Percentiles rank a stretch among this genome's conserved stretches.
Evolutionary conservation across 2,888 invertebrate species (phyloP).

Genomic region (Hypercompe scribonia): DNA sequence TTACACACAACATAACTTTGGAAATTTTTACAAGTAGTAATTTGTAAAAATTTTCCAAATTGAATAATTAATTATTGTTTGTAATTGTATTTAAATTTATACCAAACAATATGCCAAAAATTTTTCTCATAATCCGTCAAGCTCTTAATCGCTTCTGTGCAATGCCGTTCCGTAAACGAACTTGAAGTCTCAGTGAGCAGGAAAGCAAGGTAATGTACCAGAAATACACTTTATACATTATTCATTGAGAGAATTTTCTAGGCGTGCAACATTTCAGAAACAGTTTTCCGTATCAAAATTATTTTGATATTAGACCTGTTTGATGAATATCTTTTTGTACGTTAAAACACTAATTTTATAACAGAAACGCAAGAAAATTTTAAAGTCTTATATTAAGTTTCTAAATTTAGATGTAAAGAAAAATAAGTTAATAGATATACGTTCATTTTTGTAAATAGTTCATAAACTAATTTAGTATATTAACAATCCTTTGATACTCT

Average conservation of each 20-base stretch:
- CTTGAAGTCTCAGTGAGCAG: slow-evolving; percentile 21
- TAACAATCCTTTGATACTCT: too few species aligned
- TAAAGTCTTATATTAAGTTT: too few species aligned
- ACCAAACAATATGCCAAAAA: background rate
- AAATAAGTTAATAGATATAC: too few species aligned
- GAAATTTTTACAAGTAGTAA: too few species aligned
- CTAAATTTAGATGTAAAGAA: too few species aligned
- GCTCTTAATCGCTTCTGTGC: background rate
- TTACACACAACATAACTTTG: too few species aligned
- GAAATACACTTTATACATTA: slow-evolving; percentile 43
- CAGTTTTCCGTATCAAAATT: slow-evolving; percentile 21
- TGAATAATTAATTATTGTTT: too few species aligned
- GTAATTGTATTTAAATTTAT: background rate
- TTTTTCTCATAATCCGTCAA: background rate
- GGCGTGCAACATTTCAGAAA: slow-evolving; percentile 29
- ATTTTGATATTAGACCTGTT: slow-evolving; percentile 26
- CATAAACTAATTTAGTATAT: too few species aligned
- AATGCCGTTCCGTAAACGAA: slow-evolving; percentile 2
- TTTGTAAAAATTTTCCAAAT: too few species aligned
- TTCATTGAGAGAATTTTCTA: slow-evolving; percentile 31
- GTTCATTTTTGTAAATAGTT: too few species aligned
- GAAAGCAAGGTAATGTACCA: slow-evolving; percentile 40
- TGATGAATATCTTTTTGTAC: slow-evolving; percentile 25
- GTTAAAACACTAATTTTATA: slow-evolving; percentile 10
- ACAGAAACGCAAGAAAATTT: background rate